Percentiles rank a stretch among this genome's conserved stretches.
Conservation (phyloP, 2,113 vertebrate species). For the Benitochromis conjunctus region DNA sequence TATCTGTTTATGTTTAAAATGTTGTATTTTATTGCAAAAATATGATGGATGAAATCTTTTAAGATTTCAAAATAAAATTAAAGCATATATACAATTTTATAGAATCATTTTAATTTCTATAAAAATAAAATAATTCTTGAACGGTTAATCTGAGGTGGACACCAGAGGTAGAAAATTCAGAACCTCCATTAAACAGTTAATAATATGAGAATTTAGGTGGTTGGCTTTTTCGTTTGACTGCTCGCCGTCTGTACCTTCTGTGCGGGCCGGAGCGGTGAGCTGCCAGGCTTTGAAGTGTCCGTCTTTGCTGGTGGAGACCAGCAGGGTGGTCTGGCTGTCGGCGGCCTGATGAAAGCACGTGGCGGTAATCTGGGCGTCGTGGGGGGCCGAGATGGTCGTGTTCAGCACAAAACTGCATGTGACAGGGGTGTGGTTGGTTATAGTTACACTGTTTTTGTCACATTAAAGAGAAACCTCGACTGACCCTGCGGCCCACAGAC, state of each 20-base stretch:
- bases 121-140: not conserved
- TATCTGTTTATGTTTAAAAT: no score
- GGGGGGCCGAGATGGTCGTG: slow-evolving; percentile 84
- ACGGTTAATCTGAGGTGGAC: not conserved
- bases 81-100: no score
- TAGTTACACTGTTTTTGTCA: not conserved
- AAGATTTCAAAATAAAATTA: no score
- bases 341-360: slow-evolving; percentile 79
- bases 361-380: slow-evolving; percentile 81
- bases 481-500: not conserved
- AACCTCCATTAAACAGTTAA: not conserved
- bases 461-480: not conserved
- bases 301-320: slow-evolving; percentile 86
- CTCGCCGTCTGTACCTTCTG: slow-evolving; percentile 32
- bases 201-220: not conserved
- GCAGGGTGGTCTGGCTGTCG: slow-evolving; percentile 62
- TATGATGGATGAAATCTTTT: no score
- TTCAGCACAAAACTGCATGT: slow-evolving; percentile 85
- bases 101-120: no score
- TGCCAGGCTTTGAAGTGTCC: slow-evolving; percentile 92
- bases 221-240: not conserved
- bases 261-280: slow-evolving; percentile 71
- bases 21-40: no score
- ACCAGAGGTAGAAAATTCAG: not conserved
- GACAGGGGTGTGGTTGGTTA: not conserved